Conservation (phyloP, 2,113 vertebrate genomes). For the Corythornis madagascariensis region DNA sequence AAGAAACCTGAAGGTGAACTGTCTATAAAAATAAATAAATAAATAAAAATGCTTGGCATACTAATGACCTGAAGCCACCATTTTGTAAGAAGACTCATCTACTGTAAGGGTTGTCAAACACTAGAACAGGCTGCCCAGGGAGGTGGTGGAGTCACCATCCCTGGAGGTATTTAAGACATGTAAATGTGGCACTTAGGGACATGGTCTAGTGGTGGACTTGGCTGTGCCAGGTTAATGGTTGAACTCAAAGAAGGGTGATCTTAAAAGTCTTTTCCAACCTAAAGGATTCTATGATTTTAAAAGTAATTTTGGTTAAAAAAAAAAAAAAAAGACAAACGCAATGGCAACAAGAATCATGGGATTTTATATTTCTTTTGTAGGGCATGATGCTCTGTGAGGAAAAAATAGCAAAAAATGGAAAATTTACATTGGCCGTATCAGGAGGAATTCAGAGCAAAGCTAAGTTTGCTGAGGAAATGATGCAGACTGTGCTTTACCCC, state of each 20-base stretch:
- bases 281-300: neutral
- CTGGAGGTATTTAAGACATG: neutral
- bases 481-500: slow-evolving; percentile 2
- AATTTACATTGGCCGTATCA: slow-evolving; percentile 28
- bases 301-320: neutral
- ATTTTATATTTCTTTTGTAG: slow-evolving; percentile 13
- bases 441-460: slow-evolving; percentile 21
- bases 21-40: neutral
- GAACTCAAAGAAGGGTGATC: neutral
- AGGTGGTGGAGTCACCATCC: neutral
- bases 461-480: slow-evolving; percentile 38
- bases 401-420: neutral
- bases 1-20: slow-evolving; percentile 18
- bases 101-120: neutral
- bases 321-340: neutral
- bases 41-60: neutral
- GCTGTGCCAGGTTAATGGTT: neutral
- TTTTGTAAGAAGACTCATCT: neutral
- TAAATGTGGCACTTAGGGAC: neutral
- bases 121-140: neutral
- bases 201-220: neutral
- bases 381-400: neutral
- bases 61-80: neutral
- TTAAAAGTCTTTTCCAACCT: neutral
- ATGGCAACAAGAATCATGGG: neutral